Evolutionary conservation across 2,113 vertebrate genomes (phyloP).

Genomic region (Gnathonemus echidnorhynchus): DNA sequence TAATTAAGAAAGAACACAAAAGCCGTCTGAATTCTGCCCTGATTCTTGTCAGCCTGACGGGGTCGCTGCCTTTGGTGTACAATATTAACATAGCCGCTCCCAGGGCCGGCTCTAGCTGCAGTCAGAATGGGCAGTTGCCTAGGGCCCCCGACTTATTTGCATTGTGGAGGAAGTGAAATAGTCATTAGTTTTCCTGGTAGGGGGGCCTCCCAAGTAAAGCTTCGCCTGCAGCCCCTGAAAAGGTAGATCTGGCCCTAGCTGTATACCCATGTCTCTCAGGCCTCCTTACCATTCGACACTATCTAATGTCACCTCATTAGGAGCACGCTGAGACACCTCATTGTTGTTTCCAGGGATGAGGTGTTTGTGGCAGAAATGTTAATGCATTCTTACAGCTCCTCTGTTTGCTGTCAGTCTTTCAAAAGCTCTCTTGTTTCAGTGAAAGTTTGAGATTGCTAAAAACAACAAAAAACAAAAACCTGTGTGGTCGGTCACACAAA

Average conservation of each 20-base stretch:
- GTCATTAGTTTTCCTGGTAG: neutral
- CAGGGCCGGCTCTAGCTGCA: neutral
- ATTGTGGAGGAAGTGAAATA: neutral
- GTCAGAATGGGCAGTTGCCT: neutral
- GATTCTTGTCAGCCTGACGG: neutral
- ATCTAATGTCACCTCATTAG: neutral
- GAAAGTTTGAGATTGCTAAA: neutral
- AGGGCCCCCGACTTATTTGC: neutral
- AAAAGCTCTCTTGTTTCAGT: constrained; percentile 7
- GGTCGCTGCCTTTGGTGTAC: neutral
- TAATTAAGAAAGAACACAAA: neutral
- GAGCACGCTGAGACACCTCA: neutral
- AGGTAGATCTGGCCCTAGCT: neutral
- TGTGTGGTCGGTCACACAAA: neutral
- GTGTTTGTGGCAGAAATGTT: neutral
- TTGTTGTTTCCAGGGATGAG: neutral
- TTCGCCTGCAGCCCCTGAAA: neutral
- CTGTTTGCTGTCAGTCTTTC: neutral
- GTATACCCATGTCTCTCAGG: neutral
- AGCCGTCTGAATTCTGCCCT: neutral
- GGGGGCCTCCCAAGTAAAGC: neutral
- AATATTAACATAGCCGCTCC: neutral
- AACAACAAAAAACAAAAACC: neutral
- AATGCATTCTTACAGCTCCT: neutral
- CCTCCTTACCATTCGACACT: neutral